A percentile compares a stretch with the other conserved stretches of the same genome.
Evolutionary conservation across 2,797 vertebrate genomes (phyloP).

Genomic region (Hapalemur alaotrensis): DNA sequence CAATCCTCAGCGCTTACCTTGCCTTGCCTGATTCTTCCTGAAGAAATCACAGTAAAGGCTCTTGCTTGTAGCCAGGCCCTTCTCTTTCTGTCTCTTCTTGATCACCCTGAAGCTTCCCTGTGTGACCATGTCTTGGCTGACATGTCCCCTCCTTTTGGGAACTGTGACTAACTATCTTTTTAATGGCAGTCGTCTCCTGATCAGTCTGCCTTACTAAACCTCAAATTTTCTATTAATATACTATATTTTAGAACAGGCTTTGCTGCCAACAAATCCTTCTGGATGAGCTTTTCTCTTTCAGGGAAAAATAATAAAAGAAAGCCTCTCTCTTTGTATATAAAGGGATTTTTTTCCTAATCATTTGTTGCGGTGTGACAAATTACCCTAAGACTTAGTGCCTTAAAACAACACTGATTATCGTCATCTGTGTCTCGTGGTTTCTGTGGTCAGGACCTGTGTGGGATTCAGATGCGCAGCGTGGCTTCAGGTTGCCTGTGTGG

Average conservation of each 20-base stretch:
- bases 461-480: not conserved
- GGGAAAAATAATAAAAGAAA: not conserved
- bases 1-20: not conserved
- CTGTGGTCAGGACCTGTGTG: not conserved
- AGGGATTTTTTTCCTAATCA: not conserved
- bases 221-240: not conserved
- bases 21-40: not conserved
- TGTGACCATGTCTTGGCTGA: not conserved
- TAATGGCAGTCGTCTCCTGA: not conserved
- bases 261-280: not conserved
- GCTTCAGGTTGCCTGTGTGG: not conserved
- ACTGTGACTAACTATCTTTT: not conserved
- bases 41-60: too few relatives aligned
- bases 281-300: not conserved
- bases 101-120: not conserved
- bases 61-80: not conserved
- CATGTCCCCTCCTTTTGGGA: not conserved
- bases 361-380: not conserved
- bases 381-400: not conserved
- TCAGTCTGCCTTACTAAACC: not conserved
- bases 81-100: not conserved
- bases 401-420: not conserved
- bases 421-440: not conserved
- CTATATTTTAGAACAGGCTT: not conserved
- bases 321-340: not conserved